Evolutionary conservation across 53 echinoderm and acorn worm species (phyloP).

Genomic region (Paelopatides confundens): DNA sequence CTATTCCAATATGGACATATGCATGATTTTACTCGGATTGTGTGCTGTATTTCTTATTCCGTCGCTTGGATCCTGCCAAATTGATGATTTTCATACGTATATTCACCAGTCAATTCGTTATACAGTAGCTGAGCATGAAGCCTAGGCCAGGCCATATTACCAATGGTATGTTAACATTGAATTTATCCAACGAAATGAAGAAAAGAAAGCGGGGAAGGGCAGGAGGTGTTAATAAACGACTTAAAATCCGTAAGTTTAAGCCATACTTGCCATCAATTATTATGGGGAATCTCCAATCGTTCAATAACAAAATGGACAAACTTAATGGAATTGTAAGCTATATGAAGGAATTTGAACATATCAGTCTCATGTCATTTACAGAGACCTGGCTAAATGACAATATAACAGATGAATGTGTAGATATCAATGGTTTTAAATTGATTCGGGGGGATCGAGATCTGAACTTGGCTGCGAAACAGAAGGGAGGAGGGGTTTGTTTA

Average conservation of each 20-base stretch:
- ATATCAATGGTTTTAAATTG: constrained; percentile 29
- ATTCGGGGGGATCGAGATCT: constrained; percentile 46
- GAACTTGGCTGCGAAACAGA: constrained; percentile 35
- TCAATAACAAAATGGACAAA: constrained; percentile 39
- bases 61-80: background rate
- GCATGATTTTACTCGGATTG: background rate
- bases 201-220: constrained; percentile 45
- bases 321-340: background rate
- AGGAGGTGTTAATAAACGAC: constrained; percentile 28
- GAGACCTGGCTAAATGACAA: constrained; percentile 28
- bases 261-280: constrained; percentile 28
- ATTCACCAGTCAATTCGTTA: constrained; percentile 14
- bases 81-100: background rate
- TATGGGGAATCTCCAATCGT: constrained; percentile 25
- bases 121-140: background rate
- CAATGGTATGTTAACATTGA: background rate
- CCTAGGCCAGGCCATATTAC: constrained; percentile 14
- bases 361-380: constrained; percentile 44
- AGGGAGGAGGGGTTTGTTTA: constrained; percentile 54
- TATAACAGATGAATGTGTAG: background rate
- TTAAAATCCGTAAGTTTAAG: constrained; percentile 39
- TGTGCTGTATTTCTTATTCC: background rate
- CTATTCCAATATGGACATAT: background rate
- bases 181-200: constrained; percentile 34
- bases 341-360: constrained; percentile 26